Evolutionary conservation across 2,113 vertebrate species (phyloP).

Genomic region (Antigone vipio): DNA sequence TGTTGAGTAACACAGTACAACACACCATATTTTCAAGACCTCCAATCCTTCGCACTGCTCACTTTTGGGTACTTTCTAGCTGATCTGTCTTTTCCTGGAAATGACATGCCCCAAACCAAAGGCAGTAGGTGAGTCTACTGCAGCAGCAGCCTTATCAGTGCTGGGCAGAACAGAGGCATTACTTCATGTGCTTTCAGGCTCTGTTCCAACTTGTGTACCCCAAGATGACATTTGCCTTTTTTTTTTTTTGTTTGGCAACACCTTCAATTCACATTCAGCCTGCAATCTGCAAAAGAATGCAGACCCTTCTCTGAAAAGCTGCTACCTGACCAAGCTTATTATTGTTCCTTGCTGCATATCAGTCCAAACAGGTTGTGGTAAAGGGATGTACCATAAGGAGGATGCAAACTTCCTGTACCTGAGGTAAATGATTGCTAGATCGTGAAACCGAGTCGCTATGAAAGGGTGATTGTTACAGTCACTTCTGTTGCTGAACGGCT

Average conservation of each 20-base stretch:
- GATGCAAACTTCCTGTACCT: background rate
- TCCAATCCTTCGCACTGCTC: background rate
- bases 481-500: background rate
- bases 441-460: background rate
- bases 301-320: background rate
- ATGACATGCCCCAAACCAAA: background rate
- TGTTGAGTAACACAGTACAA: background rate
- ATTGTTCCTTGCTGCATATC: background rate
- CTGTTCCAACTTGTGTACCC: background rate
- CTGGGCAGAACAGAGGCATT: background rate
- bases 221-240: background rate
- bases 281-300: background rate
- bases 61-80: background rate
- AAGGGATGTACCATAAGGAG: background rate
- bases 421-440: conserved; percentile 48
- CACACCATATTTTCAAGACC: background rate
- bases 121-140: background rate
- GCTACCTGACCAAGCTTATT: background rate
- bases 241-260: background rate
- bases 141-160: background rate
- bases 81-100: background rate
- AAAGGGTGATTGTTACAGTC: conserved; percentile 29
- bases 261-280: background rate
- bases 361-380: background rate
- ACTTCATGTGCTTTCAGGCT: background rate